Evolutionary conservation across 30 jellyfish, hydroid and myxozoan species (phyloP).

Genomic region (Turritopsis dohrnii): DNA sequence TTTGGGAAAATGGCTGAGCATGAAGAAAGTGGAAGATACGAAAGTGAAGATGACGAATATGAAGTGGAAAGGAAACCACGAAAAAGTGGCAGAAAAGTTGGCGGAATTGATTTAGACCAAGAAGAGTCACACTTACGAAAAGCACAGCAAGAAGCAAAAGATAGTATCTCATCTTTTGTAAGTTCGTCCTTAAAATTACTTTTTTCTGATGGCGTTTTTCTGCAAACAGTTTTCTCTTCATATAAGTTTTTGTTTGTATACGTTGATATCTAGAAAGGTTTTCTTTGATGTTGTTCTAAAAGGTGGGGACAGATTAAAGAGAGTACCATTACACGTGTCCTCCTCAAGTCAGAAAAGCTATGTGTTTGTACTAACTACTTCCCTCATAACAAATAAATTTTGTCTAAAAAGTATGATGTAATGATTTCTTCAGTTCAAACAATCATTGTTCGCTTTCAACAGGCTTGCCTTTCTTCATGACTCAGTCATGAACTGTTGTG

Average conservation of each 20-base stretch:
- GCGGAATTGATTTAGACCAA: conserved; percentile 1
- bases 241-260: too few species aligned
- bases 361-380: too few species aligned
- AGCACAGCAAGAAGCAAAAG: background rate
- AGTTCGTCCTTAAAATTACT: background rate
- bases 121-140: background rate
- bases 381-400: too few species aligned
- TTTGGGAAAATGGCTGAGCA: background rate
- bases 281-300: too few species aligned
- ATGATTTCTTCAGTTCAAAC: too few species aligned
- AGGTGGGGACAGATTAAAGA: background rate
- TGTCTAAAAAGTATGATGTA: too few species aligned
- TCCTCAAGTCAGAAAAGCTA: background rate
- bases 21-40: background rate
- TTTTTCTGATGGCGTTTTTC: background rate
- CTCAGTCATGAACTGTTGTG: too few species aligned
- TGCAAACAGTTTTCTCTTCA: background rate
- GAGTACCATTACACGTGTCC: background rate
- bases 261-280: too few species aligned
- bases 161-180: conserved; percentile 1
- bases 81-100: background rate
- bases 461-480: too few species aligned
- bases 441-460: too few species aligned
- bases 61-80: background rate
- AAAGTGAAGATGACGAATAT: background rate